These are phyloP conservation scores for Tupaia chinensis DNA, from an alignment of 2,113 vertebrate species.

Conservation along the genomic window DNA sequence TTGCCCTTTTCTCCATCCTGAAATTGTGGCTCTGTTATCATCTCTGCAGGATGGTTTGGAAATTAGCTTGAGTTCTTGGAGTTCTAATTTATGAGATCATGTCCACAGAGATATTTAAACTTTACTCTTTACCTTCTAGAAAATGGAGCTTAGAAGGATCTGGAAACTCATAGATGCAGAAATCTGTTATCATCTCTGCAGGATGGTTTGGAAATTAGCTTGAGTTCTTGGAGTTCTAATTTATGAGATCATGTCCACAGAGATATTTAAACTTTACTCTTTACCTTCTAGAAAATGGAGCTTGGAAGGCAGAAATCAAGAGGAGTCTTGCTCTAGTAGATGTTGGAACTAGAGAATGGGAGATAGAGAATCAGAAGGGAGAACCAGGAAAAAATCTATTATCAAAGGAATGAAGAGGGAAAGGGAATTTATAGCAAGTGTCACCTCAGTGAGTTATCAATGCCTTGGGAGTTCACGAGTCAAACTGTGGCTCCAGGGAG, in stretches of 20 bases:
- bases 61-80: background rate
- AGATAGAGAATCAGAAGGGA: background rate
- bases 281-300: background rate
- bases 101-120: background rate
- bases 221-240: background rate
- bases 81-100: background rate
- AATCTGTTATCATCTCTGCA: background rate
- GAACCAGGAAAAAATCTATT: background rate
- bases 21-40: conserved; percentile 20
- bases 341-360: no score
- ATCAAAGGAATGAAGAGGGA: background rate
- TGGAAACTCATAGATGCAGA: no score
- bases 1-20: background rate
- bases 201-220: background rate
- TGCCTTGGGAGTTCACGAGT: background rate
- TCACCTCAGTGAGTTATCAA: background rate
- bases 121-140: conserved; percentile 38
- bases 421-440: background rate
- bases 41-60: background rate
- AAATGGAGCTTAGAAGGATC: background rate
- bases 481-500: background rate
- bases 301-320: background rate
- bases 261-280: conserved; percentile 35
- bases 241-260: background rate
- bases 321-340: background rate